Evolutionary conservation across 2,888 invertebrate species (phyloP), one percentile per base, ranked within the genome.

Genomic region (Ectobius pallidus): DNA sequence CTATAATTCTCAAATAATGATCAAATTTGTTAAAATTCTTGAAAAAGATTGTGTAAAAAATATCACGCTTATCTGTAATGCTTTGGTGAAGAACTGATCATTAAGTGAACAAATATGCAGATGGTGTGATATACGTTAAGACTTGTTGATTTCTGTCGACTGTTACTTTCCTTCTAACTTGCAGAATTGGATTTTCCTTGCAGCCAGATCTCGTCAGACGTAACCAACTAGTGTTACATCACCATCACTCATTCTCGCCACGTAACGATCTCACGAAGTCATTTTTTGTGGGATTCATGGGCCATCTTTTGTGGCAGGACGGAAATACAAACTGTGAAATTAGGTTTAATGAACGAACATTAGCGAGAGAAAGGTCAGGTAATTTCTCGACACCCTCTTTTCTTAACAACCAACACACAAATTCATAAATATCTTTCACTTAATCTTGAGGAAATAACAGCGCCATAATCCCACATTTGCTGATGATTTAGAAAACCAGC

Each of bases 321-420:
- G 62, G 34, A 34, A 27, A 30, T 14, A 2, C 55, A 20, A 69
- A 39, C 18, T 67, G 74, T 71, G 72, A 69, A 74, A 74, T 74
- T 72, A 63, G 63, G 55, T 71, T 74, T 72, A 72, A 74, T 74
- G 74, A 68, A 73, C 44, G 44, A 30, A 44, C 71, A 73, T 73
- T 73, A 71, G 71, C 25, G 46, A 55, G 20, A 49, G 16, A 25
- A 18, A 32, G 25, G 30, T 25, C 27, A 22, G 67, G 4, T 20
- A 3, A 14, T 32, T 16, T 69, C 18, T 9, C 34, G 34, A 20
- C 18, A 25, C 55, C 18, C 25, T 52, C 20, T 18, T 9, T 32
- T 22, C 39, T 42, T 22, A 32, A 32, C 55, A 7, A 34, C 22
- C 9, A 25, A 25, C 52, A n/a, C 39, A 69, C 67, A 22, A 67